Base-by-base conservation (phyloP, 2,888 invertebrate genomes). In the Scaptomyza cyrtandrae region DNA sequence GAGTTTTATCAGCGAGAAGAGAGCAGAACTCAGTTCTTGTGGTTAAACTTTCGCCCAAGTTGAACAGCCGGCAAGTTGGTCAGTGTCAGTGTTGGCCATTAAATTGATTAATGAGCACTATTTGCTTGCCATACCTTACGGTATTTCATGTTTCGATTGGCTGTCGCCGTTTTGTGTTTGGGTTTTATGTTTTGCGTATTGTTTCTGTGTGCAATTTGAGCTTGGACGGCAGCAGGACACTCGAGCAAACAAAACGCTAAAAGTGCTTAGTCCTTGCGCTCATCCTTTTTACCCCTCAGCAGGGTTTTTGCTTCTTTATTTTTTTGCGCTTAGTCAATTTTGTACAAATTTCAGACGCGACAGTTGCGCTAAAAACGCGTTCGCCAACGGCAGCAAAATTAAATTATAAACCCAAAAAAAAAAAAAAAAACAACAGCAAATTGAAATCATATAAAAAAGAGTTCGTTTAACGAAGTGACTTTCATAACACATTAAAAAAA, bases 51-150 rank as follows among this genome's bases (percentile, higher is more conserved):
- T n/a, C n/a, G 27, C 10, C 6, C 27, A 49, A 58, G 80, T 74
- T 74, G 59, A 86, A 77, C 54, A 69, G 63, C 52, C 74, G 58
- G 44, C 61, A 69, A 67, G 50, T 80, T 77, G 78, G 71, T 33
- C 33, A 33, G 33, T 62, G 35, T 63, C 71, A 73, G 65, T 71
- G 41, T 35, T 56, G 49, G 71, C 78, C 80, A 88, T 86, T 88
- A 88, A 83, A 86, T 84, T 88, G 84, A 84, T 84, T 84, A 84
- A 88, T 84, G 85, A 83, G 80, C 88, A 78, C 75, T 88, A 80
- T 84, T 84, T 86, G 84, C 80, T 50, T 71, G 71, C 86, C 86
- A 58, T 88, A 75, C 86, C 84, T 83, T 68, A 45, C 39, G 44
- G 55, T 39, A 43, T 53, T 50, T 57, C 29, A 49, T 68, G 35